phyloP scores from a whole-genome alignment of 2,888 invertebrate genomes.

The Galeruca laticollis region DNA sequence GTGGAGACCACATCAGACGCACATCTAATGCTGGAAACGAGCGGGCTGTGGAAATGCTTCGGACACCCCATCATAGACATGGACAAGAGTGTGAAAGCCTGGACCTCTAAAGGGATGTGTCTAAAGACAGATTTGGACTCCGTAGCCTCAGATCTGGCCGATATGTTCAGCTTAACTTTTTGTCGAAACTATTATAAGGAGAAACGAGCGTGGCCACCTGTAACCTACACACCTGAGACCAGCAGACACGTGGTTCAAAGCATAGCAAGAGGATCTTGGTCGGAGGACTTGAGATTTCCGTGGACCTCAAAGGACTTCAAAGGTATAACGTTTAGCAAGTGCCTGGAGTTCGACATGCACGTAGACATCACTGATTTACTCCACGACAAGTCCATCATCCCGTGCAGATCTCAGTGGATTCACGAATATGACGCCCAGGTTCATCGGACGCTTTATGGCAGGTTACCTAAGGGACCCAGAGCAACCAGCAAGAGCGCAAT shows the following conservation, averaged over 20 bases:
- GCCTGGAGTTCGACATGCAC: background rate
- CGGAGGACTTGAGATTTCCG: background rate
- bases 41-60: background rate
- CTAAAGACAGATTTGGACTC: background rate
- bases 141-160: too few relatives aligned
- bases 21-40: background rate
- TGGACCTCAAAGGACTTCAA: background rate
- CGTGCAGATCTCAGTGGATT: background rate
- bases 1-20: background rate
- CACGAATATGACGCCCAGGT: background rate
- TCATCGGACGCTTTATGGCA: background rate
- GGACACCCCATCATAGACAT: background rate
- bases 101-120: background rate
- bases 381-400: background rate
- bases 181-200: background rate
- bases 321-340: background rate
- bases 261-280: background rate
- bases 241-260: rapidly evolving
- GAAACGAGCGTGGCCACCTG: background rate
- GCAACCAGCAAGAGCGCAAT: background rate
- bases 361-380: background rate
- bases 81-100: background rate
- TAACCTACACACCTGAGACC: background rate
- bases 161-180: background rate
- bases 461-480: background rate